Percentiles rank a stretch among this genome's conserved stretches.
Conservation (phyloP, 2,888 invertebrate genomes). For the Acanthosoma haemorrhoidale region DNA sequence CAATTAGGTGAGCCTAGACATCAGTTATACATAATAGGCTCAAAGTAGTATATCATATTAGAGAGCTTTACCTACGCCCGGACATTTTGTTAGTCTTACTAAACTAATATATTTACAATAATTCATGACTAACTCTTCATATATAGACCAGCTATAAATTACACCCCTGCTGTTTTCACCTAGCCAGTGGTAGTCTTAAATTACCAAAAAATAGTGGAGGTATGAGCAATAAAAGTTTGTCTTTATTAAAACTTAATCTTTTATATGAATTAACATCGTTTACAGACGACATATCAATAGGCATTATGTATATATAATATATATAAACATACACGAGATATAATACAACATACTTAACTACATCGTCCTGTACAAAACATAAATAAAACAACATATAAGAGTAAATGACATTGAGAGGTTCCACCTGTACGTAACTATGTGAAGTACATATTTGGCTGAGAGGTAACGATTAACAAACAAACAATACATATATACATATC, state of each 20-base stretch:
- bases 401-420: neutral
- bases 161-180: too few relatives aligned
- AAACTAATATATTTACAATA: too few relatives aligned
- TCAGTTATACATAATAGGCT: too few relatives aligned
- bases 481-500: neutral
- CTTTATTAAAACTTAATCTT: constrained; percentile 6
- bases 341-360: neutral
- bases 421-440: neutral
- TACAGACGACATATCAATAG: neutral
- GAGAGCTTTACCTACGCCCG: too few relatives aligned
- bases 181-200: too few relatives aligned
- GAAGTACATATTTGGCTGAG: neutral
- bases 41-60: too few relatives aligned
- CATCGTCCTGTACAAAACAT: neutral
- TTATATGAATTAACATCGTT: constrained; percentile 5
- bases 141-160: too few relatives aligned
- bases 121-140: too few relatives aligned
- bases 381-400: neutral
- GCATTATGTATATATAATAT: neutral
- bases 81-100: too few relatives aligned
- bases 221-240: neutral
- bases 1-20: too few relatives aligned
- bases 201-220: neutral
- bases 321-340: too few relatives aligned
- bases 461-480: neutral